Evolutionary conservation across 1,140 invertebrate species (phyloP).

Genomic region (Lepidurus arcticus): DNA sequence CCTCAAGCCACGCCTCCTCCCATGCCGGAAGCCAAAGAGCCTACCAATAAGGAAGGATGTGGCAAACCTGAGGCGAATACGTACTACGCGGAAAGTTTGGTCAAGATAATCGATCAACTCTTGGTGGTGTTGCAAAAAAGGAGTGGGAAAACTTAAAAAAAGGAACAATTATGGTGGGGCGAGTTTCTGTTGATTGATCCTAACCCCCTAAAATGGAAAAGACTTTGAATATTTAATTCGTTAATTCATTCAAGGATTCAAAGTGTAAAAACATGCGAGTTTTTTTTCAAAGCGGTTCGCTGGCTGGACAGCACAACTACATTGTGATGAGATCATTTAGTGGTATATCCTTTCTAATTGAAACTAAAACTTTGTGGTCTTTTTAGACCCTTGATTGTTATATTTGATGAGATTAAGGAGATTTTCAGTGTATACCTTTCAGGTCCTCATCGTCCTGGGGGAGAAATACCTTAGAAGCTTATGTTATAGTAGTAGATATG

Average conservation of each 20-base stretch:
- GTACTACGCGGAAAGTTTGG: background rate
- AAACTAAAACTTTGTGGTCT: too few relatives aligned
- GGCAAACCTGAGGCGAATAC: background rate
- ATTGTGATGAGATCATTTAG: background rate
- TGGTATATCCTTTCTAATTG: too few relatives aligned
- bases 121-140: slow-evolving; percentile 3
- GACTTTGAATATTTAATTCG: too few relatives aligned
- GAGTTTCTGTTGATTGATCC: too few relatives aligned
- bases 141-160: background rate
- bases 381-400: too few relatives aligned
- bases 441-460: too few relatives aligned
- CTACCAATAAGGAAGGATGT: background rate
- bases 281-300: background rate
- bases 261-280: background rate
- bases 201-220: too few relatives aligned
- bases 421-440: too few relatives aligned
- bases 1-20: background rate
- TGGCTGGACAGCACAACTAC: slow-evolving; percentile 3
- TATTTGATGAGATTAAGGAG: too few relatives aligned
- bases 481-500: too few relatives aligned
- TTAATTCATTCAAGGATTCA: background rate
- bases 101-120: slow-evolving; percentile 3
- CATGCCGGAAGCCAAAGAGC: background rate
- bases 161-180: background rate
- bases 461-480: too few relatives aligned